These are phyloP conservation scores for Serripes groenlandicus DNA, from an alignment of 2,888 invertebrate genomes.

Conservation along the genomic window DNA sequence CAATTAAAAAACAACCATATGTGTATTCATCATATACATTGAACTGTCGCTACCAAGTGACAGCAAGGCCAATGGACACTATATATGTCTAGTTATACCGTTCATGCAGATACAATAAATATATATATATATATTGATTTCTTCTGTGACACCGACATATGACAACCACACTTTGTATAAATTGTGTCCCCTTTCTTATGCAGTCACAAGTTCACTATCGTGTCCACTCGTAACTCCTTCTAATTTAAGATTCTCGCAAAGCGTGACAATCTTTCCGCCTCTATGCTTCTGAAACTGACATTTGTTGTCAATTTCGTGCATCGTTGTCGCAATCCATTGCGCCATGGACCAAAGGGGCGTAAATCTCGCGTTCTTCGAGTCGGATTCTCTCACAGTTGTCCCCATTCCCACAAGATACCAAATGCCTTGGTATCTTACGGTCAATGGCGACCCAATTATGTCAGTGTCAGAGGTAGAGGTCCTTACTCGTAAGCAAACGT, in stretches of 20 bases:
- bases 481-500: constrained; percentile 65
- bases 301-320: constrained; percentile 69
- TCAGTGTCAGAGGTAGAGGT: constrained; percentile 35
- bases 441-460: constrained; percentile 68
- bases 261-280: constrained; percentile 23
- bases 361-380: constrained; percentile 49
- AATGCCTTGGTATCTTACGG: constrained; percentile 65
- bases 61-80: no score
- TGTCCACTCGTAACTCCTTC: constrained; percentile 13
- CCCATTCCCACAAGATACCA: constrained; percentile 71
- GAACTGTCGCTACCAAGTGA: no score
- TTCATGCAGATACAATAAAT: no score
- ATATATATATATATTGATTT: no score
- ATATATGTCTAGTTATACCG: no score
- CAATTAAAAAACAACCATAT: no score
- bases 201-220: constrained; percentile 15
- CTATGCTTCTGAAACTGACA: constrained; percentile 57
- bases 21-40: no score
- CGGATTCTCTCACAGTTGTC: constrained; percentile 25
- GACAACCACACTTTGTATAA: no score
- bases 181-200: no score
- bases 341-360: constrained; percentile 69
- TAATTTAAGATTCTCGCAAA: constrained; percentile 34
- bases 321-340: constrained; percentile 70
- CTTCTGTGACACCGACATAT: no score